Evolutionary conservation across 1,140 invertebrate species (phyloP).

Genomic region (Diploscapter pachys): DNA sequence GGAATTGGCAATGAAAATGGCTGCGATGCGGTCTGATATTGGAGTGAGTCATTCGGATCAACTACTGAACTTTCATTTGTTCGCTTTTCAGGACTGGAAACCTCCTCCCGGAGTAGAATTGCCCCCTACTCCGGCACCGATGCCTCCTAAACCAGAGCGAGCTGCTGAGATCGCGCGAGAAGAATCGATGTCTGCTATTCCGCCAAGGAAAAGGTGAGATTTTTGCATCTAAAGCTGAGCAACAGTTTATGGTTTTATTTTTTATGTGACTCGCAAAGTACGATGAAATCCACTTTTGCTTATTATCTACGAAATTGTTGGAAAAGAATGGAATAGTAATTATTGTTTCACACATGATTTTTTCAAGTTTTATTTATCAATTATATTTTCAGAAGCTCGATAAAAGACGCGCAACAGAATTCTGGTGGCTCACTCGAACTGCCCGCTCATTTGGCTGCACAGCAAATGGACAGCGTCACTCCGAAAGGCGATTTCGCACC

Average conservation of each 20-base stretch:
- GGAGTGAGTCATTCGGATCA: not conserved
- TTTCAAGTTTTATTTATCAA: not conserved
- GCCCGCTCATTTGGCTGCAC: conserved; percentile 6
- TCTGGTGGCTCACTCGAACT: conserved; percentile 33
- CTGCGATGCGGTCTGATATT: conserved; percentile 36
- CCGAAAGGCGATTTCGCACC: conserved; percentile 33
- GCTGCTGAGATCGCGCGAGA: conserved; percentile 22
- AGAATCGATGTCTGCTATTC: conserved; percentile 26
- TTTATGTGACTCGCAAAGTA: too few relatives aligned
- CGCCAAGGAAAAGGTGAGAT: conserved; percentile 27
- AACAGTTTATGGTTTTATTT: not conserved
- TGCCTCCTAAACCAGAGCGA: conserved; percentile 12
- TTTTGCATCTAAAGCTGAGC: not conserved
- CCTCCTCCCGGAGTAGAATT: not conserved
- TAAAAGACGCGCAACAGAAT: conserved; percentile 32
- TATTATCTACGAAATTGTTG: too few relatives aligned
- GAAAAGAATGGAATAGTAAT: too few relatives aligned
- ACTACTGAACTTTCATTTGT: not conserved
- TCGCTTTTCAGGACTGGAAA: conserved; percentile 14
- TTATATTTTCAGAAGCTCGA: conserved; percentile 22
- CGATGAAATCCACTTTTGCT: too few relatives aligned
- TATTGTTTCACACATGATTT: too few relatives aligned
- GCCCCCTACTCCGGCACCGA: conserved; percentile 1
- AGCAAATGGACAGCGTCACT: conserved; percentile 16
- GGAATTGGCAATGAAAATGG: conserved; percentile 52